Evolutionary conservation across 2,113 vertebrate species (phyloP), one percentile per base, ranked within the genome.

Genomic region (Potamarius usumacintae): DNA sequence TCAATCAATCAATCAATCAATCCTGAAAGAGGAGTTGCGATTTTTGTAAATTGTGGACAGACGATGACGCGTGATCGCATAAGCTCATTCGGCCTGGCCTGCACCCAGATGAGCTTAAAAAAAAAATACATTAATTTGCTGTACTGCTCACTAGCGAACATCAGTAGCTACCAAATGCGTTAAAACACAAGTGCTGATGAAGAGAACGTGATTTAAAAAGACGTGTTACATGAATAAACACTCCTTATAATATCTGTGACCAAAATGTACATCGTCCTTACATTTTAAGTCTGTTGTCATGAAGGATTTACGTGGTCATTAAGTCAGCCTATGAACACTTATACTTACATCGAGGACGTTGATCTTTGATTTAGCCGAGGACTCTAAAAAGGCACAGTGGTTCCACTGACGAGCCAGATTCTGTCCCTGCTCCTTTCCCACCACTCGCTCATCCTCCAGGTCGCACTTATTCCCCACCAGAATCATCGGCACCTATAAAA

Each of bases 351-450:
- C 98, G 25, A 99, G 99, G 94, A 99, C 98, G 76, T 99, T 99
- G 97, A 99, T 99, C 96, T 99, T 99, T 71, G 98, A 99, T 95
- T 99, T 99, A 85, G 98, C 98, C 90, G 98, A 99, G 14, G 98
- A 99, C 95, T 99, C 98, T 97, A 99, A 96, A 96, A 99, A 99
- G 97, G 98, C 98, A 98, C 98, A 99, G 96, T 98, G 98, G 96
- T 97, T 98, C 98, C 98, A 99, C 97, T 99, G 98, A 94, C 97
- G 96, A 92, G 98, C 98, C 96, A 99, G 94, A 94, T 98, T 99
- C 93, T 99, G 98, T 89, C 98, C 98, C 94, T 99, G 98, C 92
- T 99, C 98, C 94, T 99, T 99, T 91, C 98, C 98, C 82, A 99
- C 98, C 84, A 99, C 98, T 85, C 98, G 96, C 69, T 99, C 98